These are phyloP conservation scores for Eupithecia abbreviata DNA, from an alignment of 2,888 invertebrate species.

Conservation along the genomic window DNA sequence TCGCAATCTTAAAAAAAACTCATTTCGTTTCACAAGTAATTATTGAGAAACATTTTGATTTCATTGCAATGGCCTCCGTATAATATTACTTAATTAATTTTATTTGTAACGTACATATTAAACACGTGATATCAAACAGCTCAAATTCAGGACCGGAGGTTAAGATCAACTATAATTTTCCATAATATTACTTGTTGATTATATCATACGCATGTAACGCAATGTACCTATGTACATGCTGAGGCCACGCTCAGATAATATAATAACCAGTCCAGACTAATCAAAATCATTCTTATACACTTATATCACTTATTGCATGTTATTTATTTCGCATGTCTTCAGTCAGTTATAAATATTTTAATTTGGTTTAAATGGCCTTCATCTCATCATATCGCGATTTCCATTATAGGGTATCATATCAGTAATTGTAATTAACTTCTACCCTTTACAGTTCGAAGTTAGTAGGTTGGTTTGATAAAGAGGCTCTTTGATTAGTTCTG, in stretches of 20 bases:
- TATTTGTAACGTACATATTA: not conserved
- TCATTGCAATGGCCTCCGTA: not conserved
- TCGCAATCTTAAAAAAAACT: not conserved
- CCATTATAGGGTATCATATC: not conserved
- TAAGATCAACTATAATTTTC: slow-evolving; percentile 1
- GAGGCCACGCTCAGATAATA: not conserved
- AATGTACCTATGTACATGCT: not conserved
- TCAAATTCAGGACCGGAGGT: not conserved
- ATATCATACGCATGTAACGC: not conserved
- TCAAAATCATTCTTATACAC: not conserved
- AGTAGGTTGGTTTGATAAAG: not conserved
- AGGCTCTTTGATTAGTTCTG: not conserved
- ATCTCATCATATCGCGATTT: not conserved
- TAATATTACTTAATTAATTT: not conserved
- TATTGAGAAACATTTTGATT: not conserved
- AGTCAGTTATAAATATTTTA: not conserved
- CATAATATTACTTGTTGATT: not conserved
- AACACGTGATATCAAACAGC: not conserved
- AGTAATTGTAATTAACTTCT: not conserved
- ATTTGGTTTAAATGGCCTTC: not conserved
- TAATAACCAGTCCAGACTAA: not conserved
- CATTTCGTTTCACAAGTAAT: not conserved
- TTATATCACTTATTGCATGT: not conserved
- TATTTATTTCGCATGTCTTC: not conserved
- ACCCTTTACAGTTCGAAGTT: not conserved